phyloP scores from a whole-genome alignment of 2,888 invertebrate genomes.

The Allolobophora icterica region DNA sequence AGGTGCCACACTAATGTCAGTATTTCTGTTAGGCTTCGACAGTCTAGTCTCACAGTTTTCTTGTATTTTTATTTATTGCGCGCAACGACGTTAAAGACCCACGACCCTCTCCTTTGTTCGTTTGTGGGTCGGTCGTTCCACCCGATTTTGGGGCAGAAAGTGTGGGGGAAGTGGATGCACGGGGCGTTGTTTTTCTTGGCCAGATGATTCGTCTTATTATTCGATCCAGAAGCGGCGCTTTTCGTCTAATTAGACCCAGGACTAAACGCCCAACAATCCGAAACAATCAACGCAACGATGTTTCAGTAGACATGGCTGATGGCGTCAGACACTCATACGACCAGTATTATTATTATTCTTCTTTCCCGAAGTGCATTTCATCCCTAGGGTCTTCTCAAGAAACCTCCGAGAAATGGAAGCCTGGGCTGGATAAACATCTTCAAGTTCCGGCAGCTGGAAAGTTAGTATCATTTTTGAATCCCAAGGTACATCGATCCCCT shows the following conservation, averaged over 20 bases:
- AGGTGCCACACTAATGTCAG: too few species aligned
- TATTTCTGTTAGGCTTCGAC: background rate
- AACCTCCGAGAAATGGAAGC: too few species aligned
- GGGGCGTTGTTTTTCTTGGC: background rate
- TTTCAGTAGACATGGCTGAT: background rate
- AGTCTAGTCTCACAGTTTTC: background rate
- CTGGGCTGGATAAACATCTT: too few species aligned
- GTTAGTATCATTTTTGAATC: too few species aligned
- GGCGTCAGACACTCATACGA: background rate
- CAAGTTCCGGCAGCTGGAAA: too few species aligned
- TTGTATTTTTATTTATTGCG: background rate
- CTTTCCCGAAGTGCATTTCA: too few species aligned
- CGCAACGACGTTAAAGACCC: background rate
- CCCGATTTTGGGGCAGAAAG: background rate
- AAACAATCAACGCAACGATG: background rate
- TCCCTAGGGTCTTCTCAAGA: too few species aligned
- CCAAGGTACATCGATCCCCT: too few species aligned
- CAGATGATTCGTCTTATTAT: background rate
- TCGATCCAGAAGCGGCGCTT: background rate
- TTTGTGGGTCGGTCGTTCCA: background rate
- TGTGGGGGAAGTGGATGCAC: background rate
- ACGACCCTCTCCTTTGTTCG: background rate
- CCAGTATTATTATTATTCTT: too few species aligned
- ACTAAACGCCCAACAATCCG: background rate
- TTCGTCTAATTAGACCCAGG: background rate